Conservation (phyloP, 2,113 vertebrate genomes). For the Leucopsar rothschildi region DNA sequence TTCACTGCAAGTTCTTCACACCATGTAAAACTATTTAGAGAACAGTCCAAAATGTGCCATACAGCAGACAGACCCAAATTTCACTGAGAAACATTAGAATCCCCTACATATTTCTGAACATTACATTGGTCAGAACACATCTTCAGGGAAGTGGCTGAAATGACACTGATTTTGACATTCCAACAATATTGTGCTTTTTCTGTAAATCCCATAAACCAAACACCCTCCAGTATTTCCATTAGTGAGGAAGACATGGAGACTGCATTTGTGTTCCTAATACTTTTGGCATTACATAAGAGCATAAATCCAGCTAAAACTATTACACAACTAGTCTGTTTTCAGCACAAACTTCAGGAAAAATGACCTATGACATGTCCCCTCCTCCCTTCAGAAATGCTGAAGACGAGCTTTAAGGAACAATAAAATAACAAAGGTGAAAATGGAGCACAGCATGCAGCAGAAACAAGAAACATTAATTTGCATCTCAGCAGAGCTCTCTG, state of each 20-base stretch:
- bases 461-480: background rate
- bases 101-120: background rate
- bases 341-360: background rate
- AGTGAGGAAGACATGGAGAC: background rate
- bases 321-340: slow-evolving; percentile 27
- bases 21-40: background rate
- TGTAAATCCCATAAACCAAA: background rate
- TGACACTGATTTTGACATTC: background rate
- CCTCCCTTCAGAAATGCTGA: background rate
- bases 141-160: background rate
- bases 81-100: background rate
- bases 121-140: background rate
- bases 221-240: background rate
- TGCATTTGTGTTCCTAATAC: background rate
- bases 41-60: background rate
- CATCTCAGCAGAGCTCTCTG: background rate
- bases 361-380: background rate
- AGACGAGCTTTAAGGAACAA: background rate
- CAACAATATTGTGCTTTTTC: background rate
- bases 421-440: background rate
- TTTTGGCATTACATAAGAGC: background rate
- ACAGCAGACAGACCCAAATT: background rate
- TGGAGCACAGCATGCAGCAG: background rate
- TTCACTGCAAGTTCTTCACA: background rate
- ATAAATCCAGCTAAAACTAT: slow-evolving; percentile 6